Evolutionary conservation across 2,888 invertebrate species (phyloP).

Genomic region (Phoenoteleia sp.): DNA sequence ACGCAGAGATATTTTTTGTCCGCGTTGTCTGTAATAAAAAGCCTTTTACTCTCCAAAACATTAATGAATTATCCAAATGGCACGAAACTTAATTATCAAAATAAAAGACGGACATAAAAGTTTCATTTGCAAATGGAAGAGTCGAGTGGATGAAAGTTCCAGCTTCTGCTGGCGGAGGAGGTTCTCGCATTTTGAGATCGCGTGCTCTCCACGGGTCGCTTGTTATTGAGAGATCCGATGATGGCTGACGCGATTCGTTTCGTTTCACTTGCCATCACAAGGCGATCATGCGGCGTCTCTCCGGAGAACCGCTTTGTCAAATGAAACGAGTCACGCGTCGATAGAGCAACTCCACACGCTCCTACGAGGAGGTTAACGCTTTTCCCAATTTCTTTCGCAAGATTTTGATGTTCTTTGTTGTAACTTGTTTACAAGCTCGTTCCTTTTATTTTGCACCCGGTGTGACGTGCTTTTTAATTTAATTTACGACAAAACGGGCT

Average conservation of each 20-base stretch:
- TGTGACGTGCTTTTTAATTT: slow-evolving; percentile 8
- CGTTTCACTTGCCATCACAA: slow-evolving; percentile 59
- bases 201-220: slow-evolving; percentile 45
- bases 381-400: not conserved
- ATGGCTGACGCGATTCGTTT: slow-evolving; percentile 64
- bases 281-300: slow-evolving; percentile 55
- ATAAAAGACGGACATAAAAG: slow-evolving; percentile 40
- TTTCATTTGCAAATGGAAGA: slow-evolving; percentile 61
- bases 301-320: slow-evolving; percentile 49
- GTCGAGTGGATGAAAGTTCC: slow-evolving; percentile 29
- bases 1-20: not conserved
- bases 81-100: slow-evolving; percentile 50
- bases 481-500: not conserved
- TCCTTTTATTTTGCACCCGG: not conserved
- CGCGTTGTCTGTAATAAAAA: slow-evolving; percentile 3
- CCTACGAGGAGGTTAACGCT: slow-evolving; percentile 16
- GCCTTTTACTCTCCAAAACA: slow-evolving; percentile 5
- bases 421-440: slow-evolving; percentile 2
- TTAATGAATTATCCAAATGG: slow-evolving; percentile 48
- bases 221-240: slow-evolving; percentile 44
- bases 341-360: slow-evolving; percentile 30
- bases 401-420: slow-evolving; percentile 14
- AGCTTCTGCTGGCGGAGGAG: not conserved
- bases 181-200: slow-evolving; percentile 17
- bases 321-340: slow-evolving; percentile 50